Base-by-base conservation (phyloP, 2,113 vertebrate species). In the Mionectes macconnelli region DNA sequence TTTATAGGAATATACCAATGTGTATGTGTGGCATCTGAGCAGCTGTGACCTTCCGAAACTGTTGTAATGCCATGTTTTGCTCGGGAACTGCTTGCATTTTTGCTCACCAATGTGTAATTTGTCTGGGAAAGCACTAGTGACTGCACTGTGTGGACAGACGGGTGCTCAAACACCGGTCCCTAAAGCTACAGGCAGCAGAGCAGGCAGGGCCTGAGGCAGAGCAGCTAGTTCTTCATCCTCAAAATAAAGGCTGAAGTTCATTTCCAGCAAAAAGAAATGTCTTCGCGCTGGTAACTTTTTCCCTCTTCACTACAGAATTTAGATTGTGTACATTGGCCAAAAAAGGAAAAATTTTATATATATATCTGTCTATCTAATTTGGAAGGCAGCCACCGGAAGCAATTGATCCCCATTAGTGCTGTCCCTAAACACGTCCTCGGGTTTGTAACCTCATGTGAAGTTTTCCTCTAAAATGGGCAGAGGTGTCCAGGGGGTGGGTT, bases 81-180 rank as follows among this genome's bases (percentile, higher is more conserved):
- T 79, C 74, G 96, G 96, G 97, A 96, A 96, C 96, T 98, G 97
- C 97, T 98, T 98, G 96, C 96, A 88, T 98, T 98, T 97, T 95
- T 97, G 82, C 96, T 98, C 74, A 87, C 96, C 67, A 45, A 86
- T 97, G 94, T 98, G 90, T 98, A 90, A 94, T 97, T 87, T 97
- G 97, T 98, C 93, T 97, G 97, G 97, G 97, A 97, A 98, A 98
- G 97, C 97, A 98, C 97, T 98, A 97, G 97, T 96, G 97, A 97
- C 23, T 97, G 96, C 89, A 50, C 47, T 95, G 76, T 73, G 78
- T 82, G 75, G 82, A 82, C 89, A 64, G 96, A 72, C 20, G 0
- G 92, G 86, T 90, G 90, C 84, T 89, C 68, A 59, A 86, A 85
- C 92, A 22, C 50, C 79, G 40, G 88, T 81, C 62, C 87, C 42